phyloP scores from a whole-genome alignment of 2,888 invertebrate species.

The Lottia gigantea region DNA sequence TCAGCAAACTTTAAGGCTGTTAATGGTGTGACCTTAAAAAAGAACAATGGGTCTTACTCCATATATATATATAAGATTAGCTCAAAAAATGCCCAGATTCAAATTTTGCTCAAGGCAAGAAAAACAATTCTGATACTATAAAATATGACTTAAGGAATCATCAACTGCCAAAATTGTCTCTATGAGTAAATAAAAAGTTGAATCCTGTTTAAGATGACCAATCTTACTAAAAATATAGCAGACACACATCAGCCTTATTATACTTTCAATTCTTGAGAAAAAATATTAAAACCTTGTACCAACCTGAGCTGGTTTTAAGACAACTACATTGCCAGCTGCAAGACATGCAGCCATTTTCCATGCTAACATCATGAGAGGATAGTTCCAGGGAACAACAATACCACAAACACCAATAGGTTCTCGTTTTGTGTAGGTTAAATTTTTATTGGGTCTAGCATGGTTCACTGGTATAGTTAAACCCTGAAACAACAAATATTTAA shows the following conservation, averaged over 20 bases:
- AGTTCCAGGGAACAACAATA: conserved; percentile 96
- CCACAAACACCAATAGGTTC: conserved; percentile 95
- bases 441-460: conserved; percentile 90
- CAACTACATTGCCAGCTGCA: conserved; percentile 95
- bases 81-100: no score
- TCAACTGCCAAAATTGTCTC: no score
- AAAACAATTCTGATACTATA: no score
- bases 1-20: conserved; percentile 97
- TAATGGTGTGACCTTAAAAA: conserved; percentile 79
- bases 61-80: no score
- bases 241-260: no score
- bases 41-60: conserved; percentile 9
- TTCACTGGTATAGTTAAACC: conserved; percentile 91
- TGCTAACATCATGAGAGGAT: conserved; percentile 97
- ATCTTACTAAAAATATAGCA: no score
- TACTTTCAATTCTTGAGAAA: no score
- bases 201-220: no score
- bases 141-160: no score
- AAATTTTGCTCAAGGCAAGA: neutral
- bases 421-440: conserved; percentile 86
- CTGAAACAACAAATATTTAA: conserved; percentile 41
- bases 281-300: no score
- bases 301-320: conserved; percentile 89
- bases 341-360: conserved; percentile 99
- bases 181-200: no score